Evolutionary conservation across 1,140 invertebrate genomes (phyloP).

Genomic region (Papilio aristodemus): DNA sequence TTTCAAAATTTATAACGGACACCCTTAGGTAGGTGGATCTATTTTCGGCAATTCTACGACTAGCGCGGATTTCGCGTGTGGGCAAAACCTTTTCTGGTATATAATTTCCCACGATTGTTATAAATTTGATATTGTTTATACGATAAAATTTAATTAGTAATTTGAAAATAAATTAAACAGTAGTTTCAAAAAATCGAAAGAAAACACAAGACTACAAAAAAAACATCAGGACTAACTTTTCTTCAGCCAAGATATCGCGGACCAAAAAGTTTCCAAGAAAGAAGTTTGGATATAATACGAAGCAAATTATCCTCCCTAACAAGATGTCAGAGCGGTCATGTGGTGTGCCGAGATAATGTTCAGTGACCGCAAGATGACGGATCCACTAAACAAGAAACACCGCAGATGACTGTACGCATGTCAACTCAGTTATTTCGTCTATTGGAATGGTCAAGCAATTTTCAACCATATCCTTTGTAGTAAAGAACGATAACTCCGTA

Average conservation of each 20-base stretch:
- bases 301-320: slow-evolving; percentile 63
- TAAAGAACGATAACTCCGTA: not conserved
- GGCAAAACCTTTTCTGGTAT: no score
- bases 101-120: no score
- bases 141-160: no score
- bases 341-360: slow-evolving; percentile 60
- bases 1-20: no score
- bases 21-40: no score
- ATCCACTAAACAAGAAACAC: slow-evolving; percentile 53
- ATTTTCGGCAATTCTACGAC: no score
- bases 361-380: slow-evolving; percentile 59
- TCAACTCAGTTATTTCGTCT: slow-evolving; percentile 18
- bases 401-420: slow-evolving; percentile 36
- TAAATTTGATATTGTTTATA: no score
- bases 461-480: not conserved
- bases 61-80: no score
- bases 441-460: not conserved
- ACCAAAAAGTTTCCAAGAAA: slow-evolving; percentile 34
- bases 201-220: not conserved
- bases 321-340: slow-evolving; percentile 55
- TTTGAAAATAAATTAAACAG: no score
- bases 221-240: not conserved
- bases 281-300: slow-evolving; percentile 39
- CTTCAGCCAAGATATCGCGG: not conserved
- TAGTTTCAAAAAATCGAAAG: no score